Base-by-base conservation (phyloP, 2,797 vertebrate species). In the Cottoperca gobio region DNA sequence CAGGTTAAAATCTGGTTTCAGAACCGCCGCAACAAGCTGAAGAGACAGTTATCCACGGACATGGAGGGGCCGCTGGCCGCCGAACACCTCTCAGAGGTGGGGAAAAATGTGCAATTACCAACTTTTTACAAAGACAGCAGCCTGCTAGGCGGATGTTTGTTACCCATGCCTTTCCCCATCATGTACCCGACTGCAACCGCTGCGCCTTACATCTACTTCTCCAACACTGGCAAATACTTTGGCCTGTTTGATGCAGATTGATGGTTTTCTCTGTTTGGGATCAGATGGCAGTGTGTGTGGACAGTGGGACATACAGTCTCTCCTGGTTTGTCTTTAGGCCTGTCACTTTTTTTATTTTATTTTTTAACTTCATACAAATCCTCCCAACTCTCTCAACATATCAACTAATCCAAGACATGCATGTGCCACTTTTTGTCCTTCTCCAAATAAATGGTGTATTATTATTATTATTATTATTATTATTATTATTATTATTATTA, bases 1-100 rank as follows among this genome's bases (percentile, higher is more conserved):
- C 95, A 95, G 70, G 93, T 95, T 13, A 95, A 96, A 49, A 96
- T 96, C 81, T 96, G 95, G 95, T 96, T 96, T 16, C 95, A 96
- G 86, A 96, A 96, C 91, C 93, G 95, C 7, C 89, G 95, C 66
- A 96, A 96, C 90, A 96, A 96, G 82, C 87, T 96, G 24, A 96
- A 96, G 84, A 82, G 95, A 28, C 95, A 96, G 83, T 60, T 96
- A 7, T 92, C 92, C 65, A 86, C 93, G 57, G 94, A 95, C 86
- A 73, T 86, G 35, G 94, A 95, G 60, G 91, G 82, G 2, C 83
- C 88, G 28, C 89, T 90, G 71, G 59, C 88, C 45, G 73, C 74
- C 0, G 92, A 93, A 26, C 89, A 89, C 40, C 86, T 90, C 72
- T 49, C 87, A 0, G 93, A 94, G 33, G 77, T 87, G 8, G 91